These are phyloP conservation scores for Carcina quercana DNA, from an alignment of 2,888 invertebrate genomes.

Conservation along the genomic window DNA sequence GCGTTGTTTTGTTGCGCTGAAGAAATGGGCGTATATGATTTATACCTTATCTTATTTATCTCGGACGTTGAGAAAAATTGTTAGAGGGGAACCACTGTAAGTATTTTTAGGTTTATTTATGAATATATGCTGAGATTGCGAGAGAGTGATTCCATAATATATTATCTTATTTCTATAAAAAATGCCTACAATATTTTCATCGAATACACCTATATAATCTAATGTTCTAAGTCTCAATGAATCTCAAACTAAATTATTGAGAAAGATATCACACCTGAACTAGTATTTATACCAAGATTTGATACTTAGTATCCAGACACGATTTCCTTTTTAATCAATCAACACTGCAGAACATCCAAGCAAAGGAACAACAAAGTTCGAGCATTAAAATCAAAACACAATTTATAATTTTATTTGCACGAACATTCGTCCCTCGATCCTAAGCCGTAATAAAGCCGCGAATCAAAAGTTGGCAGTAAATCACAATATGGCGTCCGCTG, in stretches of 20 bases:
- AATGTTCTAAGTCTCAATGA: too few relatives aligned
- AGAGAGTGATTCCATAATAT: slow-evolving; percentile 36
- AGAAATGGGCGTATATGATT: slow-evolving; percentile 68
- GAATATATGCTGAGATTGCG: slow-evolving; percentile 43
- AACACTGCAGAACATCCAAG: too few relatives aligned
- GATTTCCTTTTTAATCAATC: too few relatives aligned
- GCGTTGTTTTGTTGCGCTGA: slow-evolving; percentile 65
- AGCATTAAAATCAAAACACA: background rate
- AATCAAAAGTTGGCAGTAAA: slow-evolving; percentile 69
- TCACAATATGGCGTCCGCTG: slow-evolving; percentile 69
- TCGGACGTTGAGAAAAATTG: slow-evolving; percentile 55
- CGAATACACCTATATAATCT: too few relatives aligned
- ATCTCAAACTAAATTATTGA: too few relatives aligned
- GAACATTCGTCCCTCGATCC: slow-evolving; percentile 35
- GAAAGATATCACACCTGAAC: too few relatives aligned
- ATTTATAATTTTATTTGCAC: slow-evolving; percentile 15
- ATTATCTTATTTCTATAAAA: too few relatives aligned
- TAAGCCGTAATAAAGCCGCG: slow-evolving; percentile 62
- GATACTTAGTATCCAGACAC: background rate
- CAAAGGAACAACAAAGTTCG: too few relatives aligned
- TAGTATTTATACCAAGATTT: too few relatives aligned
- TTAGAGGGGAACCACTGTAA: slow-evolving; percentile 42
- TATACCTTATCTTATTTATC: slow-evolving; percentile 68
- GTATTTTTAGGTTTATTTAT: slow-evolving; percentile 55
- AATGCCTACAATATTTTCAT: too few relatives aligned